Base-by-base conservation (phyloP, 2,797 vertebrate species). In the Molossus alvarezi region DNA sequence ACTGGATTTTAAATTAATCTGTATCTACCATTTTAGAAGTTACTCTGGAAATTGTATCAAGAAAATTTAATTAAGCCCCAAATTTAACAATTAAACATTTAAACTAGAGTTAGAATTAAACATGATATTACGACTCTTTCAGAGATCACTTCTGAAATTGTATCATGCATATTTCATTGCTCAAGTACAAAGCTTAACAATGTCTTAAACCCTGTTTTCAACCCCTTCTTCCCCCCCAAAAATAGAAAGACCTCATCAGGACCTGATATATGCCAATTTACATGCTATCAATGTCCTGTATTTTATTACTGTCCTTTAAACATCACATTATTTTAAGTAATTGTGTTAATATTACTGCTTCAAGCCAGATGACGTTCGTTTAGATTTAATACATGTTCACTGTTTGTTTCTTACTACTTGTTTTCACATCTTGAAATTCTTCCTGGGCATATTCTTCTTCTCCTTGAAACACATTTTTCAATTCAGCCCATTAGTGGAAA, bases 381-480 rank as follows among this genome's bases (percentile, higher is more conserved):
- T 55, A 60, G 55, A 60, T 87, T 84, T 84, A 76, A 87, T 80
- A 9, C 17, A 33, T 33, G 2, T 69, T 64, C n/a, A 64, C 2
- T 12, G 33, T 53, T 69, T 90, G n/a, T 29, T 13, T 62, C 48
- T 71, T 25, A 29, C 21, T 65, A 13, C 72, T 95, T 95, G 11
- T 45, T 90, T 90, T 90, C 21, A 13, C 33, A 73, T 48, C 33
- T 94, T 96, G 23, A 81, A 62, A 91, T 94, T 88, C 60, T 17
- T 92, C 45, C 33, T 58, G n/a, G 33, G 80, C 60, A 71, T 88
- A 58, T 62, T 89, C 92, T 86, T 84, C 41, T 88, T 77, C 18
- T 60, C 37, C 27, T 67, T 90, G 11, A 90, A 90, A 10, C 80
- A n/a, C 60, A 85, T 62, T 95, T 94, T 92, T 41, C 75, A 79